Conservation (phyloP, 2,797 vertebrate genomes). For the Hybognathus amarus region DNA sequence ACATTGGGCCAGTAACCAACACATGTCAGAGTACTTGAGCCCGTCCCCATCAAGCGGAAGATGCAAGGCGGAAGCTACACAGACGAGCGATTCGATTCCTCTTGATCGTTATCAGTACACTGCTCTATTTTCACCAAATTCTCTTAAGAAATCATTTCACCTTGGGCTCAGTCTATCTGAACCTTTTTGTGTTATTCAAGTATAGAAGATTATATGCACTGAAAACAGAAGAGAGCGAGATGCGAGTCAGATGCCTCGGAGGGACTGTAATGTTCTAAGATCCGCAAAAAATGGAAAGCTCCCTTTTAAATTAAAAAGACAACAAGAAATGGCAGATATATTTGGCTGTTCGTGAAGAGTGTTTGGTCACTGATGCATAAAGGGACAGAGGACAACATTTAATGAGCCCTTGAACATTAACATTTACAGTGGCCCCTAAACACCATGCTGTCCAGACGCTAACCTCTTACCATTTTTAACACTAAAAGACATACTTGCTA, state of each 20-base stretch:
- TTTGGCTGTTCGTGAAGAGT: slow-evolving; percentile 33
- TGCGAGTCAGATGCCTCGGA: slow-evolving; percentile 43
- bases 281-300: slow-evolving; percentile 48
- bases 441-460: slow-evolving; percentile 63
- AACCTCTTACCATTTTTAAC: slow-evolving; percentile 25
- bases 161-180: slow-evolving; percentile 53
- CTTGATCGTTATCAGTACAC: slow-evolving; percentile 56
- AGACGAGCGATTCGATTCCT: slow-evolving; percentile 45
- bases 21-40: slow-evolving; percentile 64
- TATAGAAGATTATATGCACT: slow-evolving; percentile 43
- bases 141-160: slow-evolving; percentile 51
- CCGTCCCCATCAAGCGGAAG: slow-evolving; percentile 41
- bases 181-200: slow-evolving; percentile 48
- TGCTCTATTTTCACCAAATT: slow-evolving; percentile 51
- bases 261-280: slow-evolving; percentile 39
- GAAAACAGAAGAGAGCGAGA: slow-evolving; percentile 22
- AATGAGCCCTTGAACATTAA: slow-evolving; percentile 57
- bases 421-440: slow-evolving; percentile 59
- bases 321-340: slow-evolving; percentile 25
- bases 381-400: slow-evolving; percentile 51
- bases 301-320: slow-evolving; percentile 39
- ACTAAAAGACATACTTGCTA: neutral
- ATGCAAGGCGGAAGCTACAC: slow-evolving; percentile 42
- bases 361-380: slow-evolving; percentile 29
- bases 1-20: slow-evolving; percentile 70